Evolutionary conservation across 2,888 invertebrate species (phyloP), one percentile per base, ranked within the genome.

Genomic region (Megastigmus dorsalis): DNA sequence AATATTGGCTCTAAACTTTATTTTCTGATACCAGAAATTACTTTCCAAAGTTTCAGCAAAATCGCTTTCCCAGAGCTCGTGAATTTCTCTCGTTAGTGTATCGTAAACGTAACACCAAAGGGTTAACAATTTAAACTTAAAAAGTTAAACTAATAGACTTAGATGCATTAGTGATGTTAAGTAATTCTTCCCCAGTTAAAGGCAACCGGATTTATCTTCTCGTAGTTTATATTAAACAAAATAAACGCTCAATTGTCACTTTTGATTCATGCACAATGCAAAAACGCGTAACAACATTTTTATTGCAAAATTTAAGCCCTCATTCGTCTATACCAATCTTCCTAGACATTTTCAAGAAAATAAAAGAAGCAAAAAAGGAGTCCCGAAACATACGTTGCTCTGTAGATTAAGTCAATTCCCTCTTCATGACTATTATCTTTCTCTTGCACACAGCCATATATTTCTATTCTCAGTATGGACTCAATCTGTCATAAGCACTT

Each of bases 171-270:
- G n/a, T n/a, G n/a, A n/a, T n/a, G n/a, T n/a, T n/a, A n/a, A n/a
- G n/a, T n/a, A n/a, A n/a, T n/a, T n/a, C n/a, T 65, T 20, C 0
- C 26, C 18, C 15, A 54, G 41, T 57, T 18, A n/a, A n/a, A n/a
- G 9, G 38, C 43, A 41, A 66, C 26, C 26, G 55, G 43, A 55
- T 66, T 50, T 55, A 20, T 26, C 41, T 41, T 59, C 26, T 23
- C 59, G 33, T 23, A 48, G 33, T 33, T 33, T 48, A 30, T 41
- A 66, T 43, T 43, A 43, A 15, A 18, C 18, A 3, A 23, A 36
- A 20, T 38, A 63, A 63, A 63, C 36, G 20, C 20, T 15, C 50
- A 15, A 26, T n/a, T n/a, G 28, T 28, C 28, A 5, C 41, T 7
- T 1, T 20, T 38, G 1, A 52, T 28, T 28, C 26, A 28, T 13